Evolutionary conservation across 2,888 invertebrate species (phyloP), one percentile per base, ranked within the genome.

Genomic region (Epinotia ramella): DNA sequence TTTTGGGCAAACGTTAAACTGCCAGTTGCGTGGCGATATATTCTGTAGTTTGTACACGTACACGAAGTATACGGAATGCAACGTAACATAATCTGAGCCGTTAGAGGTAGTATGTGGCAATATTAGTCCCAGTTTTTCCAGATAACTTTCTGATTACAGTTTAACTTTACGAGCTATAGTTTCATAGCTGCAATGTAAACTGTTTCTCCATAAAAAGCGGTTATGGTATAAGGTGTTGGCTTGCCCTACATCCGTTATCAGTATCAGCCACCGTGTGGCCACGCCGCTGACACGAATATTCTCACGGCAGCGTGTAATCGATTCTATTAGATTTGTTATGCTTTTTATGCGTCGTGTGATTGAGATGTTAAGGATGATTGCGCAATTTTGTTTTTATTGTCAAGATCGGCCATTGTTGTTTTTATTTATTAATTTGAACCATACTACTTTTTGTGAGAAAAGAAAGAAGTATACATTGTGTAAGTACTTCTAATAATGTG

Each of bases 271-370:
- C 77, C 66, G 80, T 88, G 86, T 83, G 81, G 88, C 81, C 87
- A 87, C 83, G 81, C 85, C 53, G 66, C 84, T 81, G 83, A 81
- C 80, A 78, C 77, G 77, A 84, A 83, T 80, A 83, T 88, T 90
- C 91, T 90, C 90, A 90, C 90, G 90, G 81, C 81, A 81, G 78
- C 82, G 80, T 84, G 79, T 82, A 85, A 83, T 84, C 81, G 84
- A 83, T 86, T 81, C 80, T 79, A 81, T 82, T 86, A 81, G 76
- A 85, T 91, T 85, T 74, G 87, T 78, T 80, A 87, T 87, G 86
- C 83, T 79, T 82, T 76, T 76, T 76, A 68, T 76, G 68, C 63
- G 64, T 53, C 57, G 63, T 73, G 63, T 76, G 73, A 76, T 73
- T 77, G 69, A 74, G 73, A 77, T 74, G 77, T 77, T 71, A 57